Base-by-base conservation (phyloP, 2,113 vertebrate species). In the Beaufortia kweichowensis region DNA sequence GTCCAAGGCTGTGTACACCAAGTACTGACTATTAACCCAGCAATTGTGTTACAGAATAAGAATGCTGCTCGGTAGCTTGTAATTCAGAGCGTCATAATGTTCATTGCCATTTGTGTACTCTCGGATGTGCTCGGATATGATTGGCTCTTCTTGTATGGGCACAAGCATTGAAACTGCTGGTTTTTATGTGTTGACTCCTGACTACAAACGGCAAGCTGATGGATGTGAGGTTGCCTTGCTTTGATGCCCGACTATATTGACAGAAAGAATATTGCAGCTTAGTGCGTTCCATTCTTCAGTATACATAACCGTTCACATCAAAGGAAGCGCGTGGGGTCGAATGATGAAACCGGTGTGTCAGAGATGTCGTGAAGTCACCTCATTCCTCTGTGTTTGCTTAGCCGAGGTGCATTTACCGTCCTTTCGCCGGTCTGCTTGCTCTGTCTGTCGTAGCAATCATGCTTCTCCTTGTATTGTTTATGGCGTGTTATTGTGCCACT, bases 281-380 rank as follows among this genome's bases (percentile, higher is more conserved):
- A 79, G 61, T 76, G 62, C 55, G 70, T 62, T 76, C 74, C 73
- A 63, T 68, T 72, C 24, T 62, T 68, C 73, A 63, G 62, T 71
- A 67, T 75, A 75, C 64, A 82, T 79, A 79, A 68, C 73, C 35
- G 76, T 79, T 82, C 64, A 79, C 73, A 77, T 79, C 67, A 76
- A 79, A 80, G 56, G 31, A 50, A 61, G 41, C 26, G 21, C 43
- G 50, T 63, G 68, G 78, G 48, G 48, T 60, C n/a, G 74, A 28
- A 76, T 77, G 81, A 83, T 76, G 81, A 82, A 82, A 79, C 73
- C 35, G 60, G 4, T 5, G 73, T 75, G 62, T 82, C 77, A 48
- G 67, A 55, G 26, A 68, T 66, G 66, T 41, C 48, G 28, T 21
- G 68, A 53, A 48, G 17, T 15, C 66, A 75, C 62, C 39, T 23